These are phyloP conservation scores for Campylomormyrus tamandua DNA, from an alignment of 2,113 vertebrate species.

Conservation along the genomic window DNA sequence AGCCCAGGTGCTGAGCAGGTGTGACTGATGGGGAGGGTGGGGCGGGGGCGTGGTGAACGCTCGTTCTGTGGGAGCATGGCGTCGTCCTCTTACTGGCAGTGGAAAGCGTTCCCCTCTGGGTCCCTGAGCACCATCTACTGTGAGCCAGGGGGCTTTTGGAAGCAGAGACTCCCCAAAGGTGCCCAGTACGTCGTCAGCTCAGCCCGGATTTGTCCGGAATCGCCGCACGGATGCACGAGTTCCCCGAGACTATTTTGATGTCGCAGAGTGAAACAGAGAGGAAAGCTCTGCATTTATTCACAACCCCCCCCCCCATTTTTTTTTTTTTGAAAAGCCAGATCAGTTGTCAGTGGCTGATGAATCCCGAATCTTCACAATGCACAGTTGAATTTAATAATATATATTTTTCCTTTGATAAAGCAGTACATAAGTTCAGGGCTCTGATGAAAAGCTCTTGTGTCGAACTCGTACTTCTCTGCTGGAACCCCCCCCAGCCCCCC, in stretches of 20 bases:
- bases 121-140: not conserved
- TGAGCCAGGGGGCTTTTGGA: not conserved
- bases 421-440: conserved; percentile 11
- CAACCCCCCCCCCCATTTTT: not conserved
- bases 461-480: not conserved
- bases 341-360: conserved; percentile 11
- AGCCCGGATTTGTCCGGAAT: not conserved
- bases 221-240: not conserved
- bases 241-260: not conserved
- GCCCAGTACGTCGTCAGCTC: not conserved
- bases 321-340: not conserved
- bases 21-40: not conserved
- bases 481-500: not conserved
- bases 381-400: conserved; percentile 16
- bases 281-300: conserved; percentile 9
- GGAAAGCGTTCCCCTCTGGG: not conserved
- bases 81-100: conserved; percentile 1
- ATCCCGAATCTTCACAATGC: not conserved
- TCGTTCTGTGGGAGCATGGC: not conserved
- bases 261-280: not conserved
- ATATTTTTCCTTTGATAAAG: conserved; percentile 12
- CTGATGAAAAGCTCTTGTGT: not conserved
- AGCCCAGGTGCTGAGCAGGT: conserved; percentile 9
- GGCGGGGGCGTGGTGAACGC: not conserved
- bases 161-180: not conserved